phyloP scores from a whole-genome alignment of 2,113 vertebrate species.

The Prochilodus magdalenae region DNA sequence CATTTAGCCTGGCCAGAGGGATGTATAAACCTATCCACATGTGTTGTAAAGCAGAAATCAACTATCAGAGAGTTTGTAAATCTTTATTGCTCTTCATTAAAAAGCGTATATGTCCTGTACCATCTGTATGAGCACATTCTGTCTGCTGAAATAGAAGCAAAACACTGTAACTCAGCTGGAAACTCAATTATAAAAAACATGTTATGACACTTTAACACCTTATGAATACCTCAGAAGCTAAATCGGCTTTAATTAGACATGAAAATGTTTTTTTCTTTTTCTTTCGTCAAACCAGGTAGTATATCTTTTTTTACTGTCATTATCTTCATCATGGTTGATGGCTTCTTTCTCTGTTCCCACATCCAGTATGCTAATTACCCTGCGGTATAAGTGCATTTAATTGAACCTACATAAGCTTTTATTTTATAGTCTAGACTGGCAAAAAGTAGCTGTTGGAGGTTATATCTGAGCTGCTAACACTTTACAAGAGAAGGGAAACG shows the following conservation, averaged over 20 bases:
- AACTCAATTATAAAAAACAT: background rate
- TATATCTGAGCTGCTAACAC: too few relatives aligned
- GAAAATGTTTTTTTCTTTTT: background rate
- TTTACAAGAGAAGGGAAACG: too few relatives aligned
- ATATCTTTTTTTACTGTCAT: background rate
- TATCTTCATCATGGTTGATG: slow-evolving; percentile 24
- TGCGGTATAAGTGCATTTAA: background rate
- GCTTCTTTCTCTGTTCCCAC: background rate
- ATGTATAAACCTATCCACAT: background rate
- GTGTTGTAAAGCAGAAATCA: background rate
- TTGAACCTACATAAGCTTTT: background rate
- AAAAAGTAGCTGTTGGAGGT: too few relatives aligned
- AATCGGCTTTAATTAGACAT: background rate
- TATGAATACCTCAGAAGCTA: background rate
- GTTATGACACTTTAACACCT: background rate
- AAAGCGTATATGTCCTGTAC: background rate
- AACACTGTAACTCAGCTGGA: background rate
- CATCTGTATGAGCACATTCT: background rate
- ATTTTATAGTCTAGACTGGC: too few relatives aligned
- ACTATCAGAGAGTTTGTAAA: background rate
- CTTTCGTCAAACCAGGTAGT: background rate
- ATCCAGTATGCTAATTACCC: background rate
- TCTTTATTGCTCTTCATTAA: slow-evolving; percentile 1
- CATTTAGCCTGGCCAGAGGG: background rate
- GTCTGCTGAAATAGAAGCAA: background rate